phyloP scores from a whole-genome alignment of 2,888 invertebrate genomes.

The Platycheirus albimanus region DNA sequence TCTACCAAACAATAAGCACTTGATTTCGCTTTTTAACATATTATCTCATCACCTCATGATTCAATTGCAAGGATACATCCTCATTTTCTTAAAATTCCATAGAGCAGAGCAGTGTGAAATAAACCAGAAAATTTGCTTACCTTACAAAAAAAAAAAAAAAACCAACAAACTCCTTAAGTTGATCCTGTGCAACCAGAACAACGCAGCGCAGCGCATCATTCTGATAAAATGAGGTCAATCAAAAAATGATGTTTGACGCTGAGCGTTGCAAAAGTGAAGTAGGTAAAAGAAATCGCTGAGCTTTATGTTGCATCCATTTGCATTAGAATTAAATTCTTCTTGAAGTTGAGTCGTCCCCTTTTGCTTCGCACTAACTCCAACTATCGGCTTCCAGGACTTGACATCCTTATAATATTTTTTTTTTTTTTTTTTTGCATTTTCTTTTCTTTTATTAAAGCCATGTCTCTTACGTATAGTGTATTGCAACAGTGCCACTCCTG shows the following conservation, averaged over 20 bases:
- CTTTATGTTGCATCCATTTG: constrained; percentile 58
- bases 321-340: constrained; percentile 60
- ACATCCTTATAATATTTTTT: too few relatives aligned
- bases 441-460: too few relatives aligned
- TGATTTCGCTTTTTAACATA: too few relatives aligned
- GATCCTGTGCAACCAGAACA: constrained; percentile 40
- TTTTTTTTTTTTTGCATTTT: background rate
- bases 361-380: constrained; percentile 35
- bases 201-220: too few relatives aligned
- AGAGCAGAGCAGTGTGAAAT: too few relatives aligned
- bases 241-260: constrained; percentile 35
- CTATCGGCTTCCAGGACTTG: constrained; percentile 63
- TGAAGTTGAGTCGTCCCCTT: constrained; percentile 33
- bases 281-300: constrained; percentile 35
- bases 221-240: constrained; percentile 58
- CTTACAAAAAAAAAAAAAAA: background rate
- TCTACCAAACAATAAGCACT: too few relatives aligned
- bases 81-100: too few relatives aligned
- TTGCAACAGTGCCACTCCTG: constrained; percentile 50
- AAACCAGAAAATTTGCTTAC: too few relatives aligned
- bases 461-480: constrained; percentile 32
- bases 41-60: too few relatives aligned
- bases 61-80: too few relatives aligned
- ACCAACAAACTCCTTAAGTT: constrained; percentile 35
- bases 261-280: constrained; percentile 29